Base-by-base conservation (phyloP, 2,113 vertebrate species). In the Tetrax tetrax region DNA sequence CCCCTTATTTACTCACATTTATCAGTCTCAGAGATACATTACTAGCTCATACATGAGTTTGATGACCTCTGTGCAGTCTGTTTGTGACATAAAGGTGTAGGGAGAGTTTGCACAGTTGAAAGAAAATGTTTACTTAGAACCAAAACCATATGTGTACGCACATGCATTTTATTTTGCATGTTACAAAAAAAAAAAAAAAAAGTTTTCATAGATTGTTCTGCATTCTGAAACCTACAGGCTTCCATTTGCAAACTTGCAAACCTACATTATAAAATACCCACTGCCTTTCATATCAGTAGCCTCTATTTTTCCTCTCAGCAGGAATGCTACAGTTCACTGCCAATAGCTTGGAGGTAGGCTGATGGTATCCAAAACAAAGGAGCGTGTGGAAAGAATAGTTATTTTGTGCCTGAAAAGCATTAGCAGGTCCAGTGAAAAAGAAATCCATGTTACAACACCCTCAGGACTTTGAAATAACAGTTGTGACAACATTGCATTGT, bases 11-110 rank as follows among this genome's bases (percentile, higher is more conserved):
- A 25, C 27, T 79, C 10, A 54, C 12, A 29, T 84, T 90, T 78
- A 29, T 78, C 1, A 0, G 20, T 7, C 43, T 91, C 14, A 41
- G 11, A 80, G 20, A 19, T 65, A 60, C 9, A 43, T 10, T 48
- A 7, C 17, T 27, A 75, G 7, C 0, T 0, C 1, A 0, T 21
- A 13, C 7, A 1, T 45, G 28, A 45, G 17, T 35, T 60, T 33
- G 25, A 54, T 9, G 51, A 43, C 23, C 15, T 64, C 27, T 71
- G 0, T 51, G 43, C 35, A 68, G 12, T 38, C 25, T 60, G 21
- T 33, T 45, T 53, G 15, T 75, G 33, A n/a, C 14, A 41, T 17
- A 63, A 83, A 75, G 18, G 18, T 70, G 33, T 41, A 75, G 57
- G 20, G 15, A 37, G 10, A 79, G 24, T 78, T 37, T 51, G 4